Percentiles rank a stretch among this genome's conserved stretches.
phyloP scores from a whole-genome alignment of 2,113 vertebrate genomes.

The Euleptes europaea region DNA sequence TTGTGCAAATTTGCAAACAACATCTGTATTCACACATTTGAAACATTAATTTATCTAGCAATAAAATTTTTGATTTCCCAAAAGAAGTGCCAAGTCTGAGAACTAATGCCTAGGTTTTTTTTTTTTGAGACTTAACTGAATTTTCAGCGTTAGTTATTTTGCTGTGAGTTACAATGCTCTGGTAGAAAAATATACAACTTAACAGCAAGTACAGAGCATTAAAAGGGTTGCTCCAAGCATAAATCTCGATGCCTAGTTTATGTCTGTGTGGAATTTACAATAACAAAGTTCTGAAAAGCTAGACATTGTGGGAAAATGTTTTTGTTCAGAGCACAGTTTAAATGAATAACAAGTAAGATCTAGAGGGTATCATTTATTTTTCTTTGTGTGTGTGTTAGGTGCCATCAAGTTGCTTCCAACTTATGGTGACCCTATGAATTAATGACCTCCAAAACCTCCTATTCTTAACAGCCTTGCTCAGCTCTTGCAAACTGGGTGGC shows the following conservation, averaged over 20 bases:
- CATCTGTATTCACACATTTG: constrained; percentile 81
- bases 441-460: too few species aligned
- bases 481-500: too few species aligned
- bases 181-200: constrained; percentile 79
- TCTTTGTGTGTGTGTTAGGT: too few species aligned
- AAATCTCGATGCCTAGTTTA: constrained; percentile 75
- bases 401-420: too few species aligned
- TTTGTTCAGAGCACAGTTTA: constrained; percentile 59
- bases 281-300: constrained; percentile 70
- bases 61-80: constrained; percentile 84
- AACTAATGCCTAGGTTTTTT: constrained; percentile 74
- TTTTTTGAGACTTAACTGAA: constrained; percentile 76
- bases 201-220: constrained; percentile 76
- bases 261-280: constrained; percentile 71
- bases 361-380: constrained; percentile 3
- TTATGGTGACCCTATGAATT: too few species aligned
- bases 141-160: constrained; percentile 77
- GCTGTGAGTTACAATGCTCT: constrained; percentile 74
- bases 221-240: constrained; percentile 81
- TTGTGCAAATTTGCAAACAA: constrained; percentile 80
- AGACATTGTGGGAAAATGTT: constrained; percentile 57
- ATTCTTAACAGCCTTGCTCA: too few species aligned
- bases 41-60: constrained; percentile 81
- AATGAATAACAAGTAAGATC: constrained; percentile 50
- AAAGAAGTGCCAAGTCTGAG: constrained; percentile 74